A percentile compares a stretch with the other conserved stretches of the same genome.
Conservation (phyloP, 2,113 vertebrate species). For the Pica pica region DNA sequence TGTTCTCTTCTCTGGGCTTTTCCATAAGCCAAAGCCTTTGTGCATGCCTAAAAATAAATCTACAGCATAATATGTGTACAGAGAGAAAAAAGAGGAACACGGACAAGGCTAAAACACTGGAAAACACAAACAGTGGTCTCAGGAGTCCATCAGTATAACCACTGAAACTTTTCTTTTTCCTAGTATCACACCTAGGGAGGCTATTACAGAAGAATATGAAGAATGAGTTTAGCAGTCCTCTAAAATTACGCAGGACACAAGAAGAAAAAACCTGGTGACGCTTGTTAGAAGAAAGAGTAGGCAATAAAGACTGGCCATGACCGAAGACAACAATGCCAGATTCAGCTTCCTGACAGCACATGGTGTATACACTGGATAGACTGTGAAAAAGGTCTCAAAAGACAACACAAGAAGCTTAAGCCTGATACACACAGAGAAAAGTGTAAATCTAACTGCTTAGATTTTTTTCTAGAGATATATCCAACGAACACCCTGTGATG, state of each 20-base stretch:
- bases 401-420: neutral
- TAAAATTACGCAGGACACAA: neutral
- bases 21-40: neutral
- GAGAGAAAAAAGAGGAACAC: neutral
- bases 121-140: neutral
- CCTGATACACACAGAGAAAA: neutral
- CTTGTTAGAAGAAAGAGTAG: neutral
- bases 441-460: neutral
- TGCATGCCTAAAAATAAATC: neutral
- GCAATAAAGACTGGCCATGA: neutral
- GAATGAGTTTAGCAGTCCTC: neutral
- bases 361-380: neutral
- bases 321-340: neutral
- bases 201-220: neutral
- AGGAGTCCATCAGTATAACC: neutral
- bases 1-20: neutral
- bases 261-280: neutral
- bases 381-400: neutral
- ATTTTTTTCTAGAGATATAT: neutral
- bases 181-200: neutral
- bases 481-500: neutral
- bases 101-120: neutral
- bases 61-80: neutral
- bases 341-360: neutral
- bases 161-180: neutral